Percentiles rank a stretch among this genome's conserved stretches.
Evolutionary conservation across 2,888 invertebrate species (phyloP).

Genomic region (Onchidella celtica): DNA sequence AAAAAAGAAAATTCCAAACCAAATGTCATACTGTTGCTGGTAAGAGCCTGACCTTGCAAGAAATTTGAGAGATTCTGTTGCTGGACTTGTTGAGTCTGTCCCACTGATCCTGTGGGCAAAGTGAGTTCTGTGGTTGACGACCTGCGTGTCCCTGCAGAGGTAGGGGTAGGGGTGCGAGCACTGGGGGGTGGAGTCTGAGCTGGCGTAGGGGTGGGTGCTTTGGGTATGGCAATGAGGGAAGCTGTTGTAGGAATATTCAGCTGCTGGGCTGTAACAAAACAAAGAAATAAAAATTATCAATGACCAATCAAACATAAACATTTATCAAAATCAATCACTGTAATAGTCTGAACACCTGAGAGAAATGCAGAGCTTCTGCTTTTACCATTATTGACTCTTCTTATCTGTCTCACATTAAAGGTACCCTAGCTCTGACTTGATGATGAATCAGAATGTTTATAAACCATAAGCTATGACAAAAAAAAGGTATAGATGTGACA

Average conservation of each 20-base stretch:
- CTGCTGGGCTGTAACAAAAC: slow-evolving; percentile 46
- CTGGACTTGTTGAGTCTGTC: slow-evolving; percentile 53
- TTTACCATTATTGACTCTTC: too few relatives aligned
- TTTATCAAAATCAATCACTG: too few relatives aligned
- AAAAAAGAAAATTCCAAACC: too few relatives aligned
- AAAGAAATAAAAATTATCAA: background rate
- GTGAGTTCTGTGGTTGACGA: slow-evolving; percentile 46
- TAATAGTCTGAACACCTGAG: too few relatives aligned
- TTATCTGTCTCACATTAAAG: too few relatives aligned
- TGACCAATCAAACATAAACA: too few relatives aligned
- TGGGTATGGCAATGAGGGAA: slow-evolving; percentile 50
- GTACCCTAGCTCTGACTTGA: too few relatives aligned
- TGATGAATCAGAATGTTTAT: too few relatives aligned
- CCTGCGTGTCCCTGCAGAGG: slow-evolving; percentile 55
- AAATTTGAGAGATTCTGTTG: slow-evolving; percentile 58
- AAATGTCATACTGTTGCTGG: too few relatives aligned
- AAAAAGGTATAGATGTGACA: too few relatives aligned
- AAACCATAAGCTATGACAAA: too few relatives aligned
- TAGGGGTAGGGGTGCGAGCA: slow-evolving; percentile 59
- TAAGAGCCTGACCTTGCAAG: slow-evolving; percentile 58
- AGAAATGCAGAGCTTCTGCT: too few relatives aligned
- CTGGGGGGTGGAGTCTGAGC: slow-evolving; percentile 57
- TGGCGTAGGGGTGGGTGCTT: slow-evolving; percentile 56
- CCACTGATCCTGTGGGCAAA: slow-evolving; percentile 37
- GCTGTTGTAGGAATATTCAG: slow-evolving; percentile 36